Percentiles rank a stretch among this genome's conserved stretches.
Evolutionary conservation across 35 echinoderm and acorn worm species (phyloP).

Genomic region (Apostichopus japonicus): DNA sequence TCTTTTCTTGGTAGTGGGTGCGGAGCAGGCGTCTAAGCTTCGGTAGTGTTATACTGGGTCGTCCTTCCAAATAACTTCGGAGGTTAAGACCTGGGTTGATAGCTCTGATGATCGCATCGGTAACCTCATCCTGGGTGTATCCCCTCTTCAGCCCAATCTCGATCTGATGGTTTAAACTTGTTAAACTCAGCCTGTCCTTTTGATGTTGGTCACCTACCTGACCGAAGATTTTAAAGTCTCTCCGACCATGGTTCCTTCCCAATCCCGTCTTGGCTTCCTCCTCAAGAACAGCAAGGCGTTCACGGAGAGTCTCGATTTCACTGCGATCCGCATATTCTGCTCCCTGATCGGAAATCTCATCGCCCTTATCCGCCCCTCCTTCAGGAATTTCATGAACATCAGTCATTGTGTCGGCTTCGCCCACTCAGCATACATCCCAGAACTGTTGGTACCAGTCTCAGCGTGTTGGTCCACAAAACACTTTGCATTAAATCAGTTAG

Average conservation of each 20-base stretch:
- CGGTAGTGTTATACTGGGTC: neutral
- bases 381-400: too few relatives aligned
- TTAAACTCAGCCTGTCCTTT: slow-evolving; percentile 48
- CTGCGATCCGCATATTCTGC: too few relatives aligned
- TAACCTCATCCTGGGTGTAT: slow-evolving; percentile 42
- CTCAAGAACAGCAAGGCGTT: neutral
- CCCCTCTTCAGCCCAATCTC: slow-evolving; percentile 2
- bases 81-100: slow-evolving; percentile 31
- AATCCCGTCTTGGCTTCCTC: neutral
- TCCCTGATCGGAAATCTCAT: too few relatives aligned
- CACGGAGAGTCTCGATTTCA: too few relatives aligned
- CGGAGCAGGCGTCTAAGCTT: slow-evolving; percentile 4
- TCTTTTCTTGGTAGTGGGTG: slow-evolving; percentile 57
- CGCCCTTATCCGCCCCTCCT: too few relatives aligned
- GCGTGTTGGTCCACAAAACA: too few relatives aligned
- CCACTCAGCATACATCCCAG: too few relatives aligned
- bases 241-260: neutral
- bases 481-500: too few relatives aligned
- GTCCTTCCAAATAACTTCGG: slow-evolving; percentile 52
- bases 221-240: neutral
- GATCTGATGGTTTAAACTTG: slow-evolving; percentile 59
- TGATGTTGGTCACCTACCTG: slow-evolving; percentile 32
- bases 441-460: too few relatives aligned
- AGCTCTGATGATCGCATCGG: slow-evolving; percentile 47
- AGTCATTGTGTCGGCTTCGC: too few relatives aligned